phyloP scores from a whole-genome alignment of 2,888 invertebrate genomes.

The Yponomeuta cagnagella region DNA sequence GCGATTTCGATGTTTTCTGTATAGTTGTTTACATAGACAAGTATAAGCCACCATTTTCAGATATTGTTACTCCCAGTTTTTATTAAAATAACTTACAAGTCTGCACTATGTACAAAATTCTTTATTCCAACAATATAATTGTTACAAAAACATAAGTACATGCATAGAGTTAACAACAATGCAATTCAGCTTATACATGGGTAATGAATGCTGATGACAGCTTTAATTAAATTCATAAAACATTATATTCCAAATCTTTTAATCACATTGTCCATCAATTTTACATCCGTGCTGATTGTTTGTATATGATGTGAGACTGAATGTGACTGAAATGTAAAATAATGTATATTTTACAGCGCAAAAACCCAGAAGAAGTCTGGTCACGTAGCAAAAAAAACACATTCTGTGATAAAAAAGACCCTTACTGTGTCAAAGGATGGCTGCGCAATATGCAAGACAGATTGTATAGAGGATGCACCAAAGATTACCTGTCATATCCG shows the following conservation, averaged over 20 bases:
- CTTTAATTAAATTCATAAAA: too few species aligned
- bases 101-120: conserved; percentile 24
- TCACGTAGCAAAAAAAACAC: conserved; percentile 11
- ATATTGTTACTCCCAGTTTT: too few species aligned
- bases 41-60: too few species aligned
- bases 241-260: too few species aligned
- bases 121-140: conserved; percentile 43
- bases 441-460: conserved; percentile 8
- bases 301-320: too few species aligned
- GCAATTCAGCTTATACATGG: neutral
- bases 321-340: too few species aligned
- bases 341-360: neutral
- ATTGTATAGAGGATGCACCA: conserved; percentile 28
- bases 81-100: neutral
- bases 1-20: too few species aligned
- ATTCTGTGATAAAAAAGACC: conserved; percentile 14
- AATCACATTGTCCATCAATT: too few species aligned
- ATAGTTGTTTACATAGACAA: too few species aligned
- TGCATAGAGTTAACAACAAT: conserved; percentile 26
- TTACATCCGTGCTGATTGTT: too few species aligned
- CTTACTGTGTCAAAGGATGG: conserved; percentile 11
- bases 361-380: neutral
- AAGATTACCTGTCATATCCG: conserved; percentile 26
- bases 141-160: conserved; percentile 61
- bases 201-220: too few species aligned